phyloP scores from a whole-genome alignment of 2,113 vertebrate species.

The Beaufortia kweichowensis region DNA sequence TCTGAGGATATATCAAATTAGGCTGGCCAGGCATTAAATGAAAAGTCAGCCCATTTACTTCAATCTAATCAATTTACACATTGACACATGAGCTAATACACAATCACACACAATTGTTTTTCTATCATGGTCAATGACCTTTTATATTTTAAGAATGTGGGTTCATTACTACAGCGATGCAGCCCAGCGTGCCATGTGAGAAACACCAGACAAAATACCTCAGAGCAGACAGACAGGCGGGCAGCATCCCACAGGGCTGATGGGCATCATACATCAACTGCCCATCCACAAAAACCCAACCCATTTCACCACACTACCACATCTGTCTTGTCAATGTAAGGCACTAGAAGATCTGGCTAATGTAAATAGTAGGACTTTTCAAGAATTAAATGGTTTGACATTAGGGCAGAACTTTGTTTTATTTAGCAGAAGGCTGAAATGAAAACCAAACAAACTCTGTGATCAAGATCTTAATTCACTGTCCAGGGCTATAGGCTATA shows the following conservation, averaged over 20 bases:
- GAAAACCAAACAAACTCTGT: background rate
- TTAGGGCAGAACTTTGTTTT: no score
- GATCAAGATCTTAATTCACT: background rate
- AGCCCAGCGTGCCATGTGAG: slow-evolving; percentile 16
- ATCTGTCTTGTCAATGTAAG: background rate
- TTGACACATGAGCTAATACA: background rate
- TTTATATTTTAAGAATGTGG: slow-evolving; percentile 7
- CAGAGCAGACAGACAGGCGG: background rate
- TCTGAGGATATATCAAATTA: background rate
- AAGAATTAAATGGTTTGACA: no score
- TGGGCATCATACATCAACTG: slow-evolving; percentile 3
- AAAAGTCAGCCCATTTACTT: background rate
- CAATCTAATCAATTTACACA: background rate
- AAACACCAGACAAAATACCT: background rate
- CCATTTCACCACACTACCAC: background rate
- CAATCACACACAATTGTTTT: background rate
- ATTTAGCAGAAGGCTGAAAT: no score
- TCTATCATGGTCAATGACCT: background rate
- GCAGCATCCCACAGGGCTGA: background rate
- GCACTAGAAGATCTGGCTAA: background rate
- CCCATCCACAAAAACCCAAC: background rate
- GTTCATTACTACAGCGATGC: slow-evolving; percentile 26
- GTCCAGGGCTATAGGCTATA: no score
- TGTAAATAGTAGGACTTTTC: background rate
- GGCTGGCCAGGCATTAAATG: background rate